Conservation (phyloP, 1,140 invertebrate genomes). For the Acromyrmex heyeri region DNA sequence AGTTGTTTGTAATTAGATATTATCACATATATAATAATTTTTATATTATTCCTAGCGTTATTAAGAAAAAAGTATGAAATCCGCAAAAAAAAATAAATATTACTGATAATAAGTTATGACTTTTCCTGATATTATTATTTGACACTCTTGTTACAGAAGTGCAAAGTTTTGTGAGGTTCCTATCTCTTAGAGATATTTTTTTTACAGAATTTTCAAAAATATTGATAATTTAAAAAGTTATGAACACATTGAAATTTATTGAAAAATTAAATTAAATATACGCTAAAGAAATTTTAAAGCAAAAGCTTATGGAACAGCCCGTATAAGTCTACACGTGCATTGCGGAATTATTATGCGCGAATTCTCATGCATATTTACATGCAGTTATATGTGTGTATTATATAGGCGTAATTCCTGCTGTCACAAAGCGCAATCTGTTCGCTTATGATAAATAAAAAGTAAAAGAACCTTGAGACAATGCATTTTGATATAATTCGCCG, state of each 20-base stretch:
- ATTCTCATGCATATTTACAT: slow-evolving; percentile 61
- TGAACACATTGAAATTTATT: not conserved
- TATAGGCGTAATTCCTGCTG: not conserved
- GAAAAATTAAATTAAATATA: slow-evolving; percentile 8
- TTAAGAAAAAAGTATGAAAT: not conserved
- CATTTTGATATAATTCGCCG: slow-evolving; percentile 22
- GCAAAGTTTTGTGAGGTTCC: not conserved
- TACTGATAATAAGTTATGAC: slow-evolving; percentile 2
- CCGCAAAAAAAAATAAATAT: slow-evolving; percentile 26
- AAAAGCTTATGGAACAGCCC: slow-evolving; percentile 35
- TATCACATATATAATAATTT: not conserved
- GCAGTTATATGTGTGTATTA: slow-evolving; percentile 35
- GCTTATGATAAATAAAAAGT: not conserved
- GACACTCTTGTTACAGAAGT: not conserved
- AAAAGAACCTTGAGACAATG: not conserved
- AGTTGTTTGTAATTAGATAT: slow-evolving; percentile 3
- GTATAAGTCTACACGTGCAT: slow-evolving; percentile 47
- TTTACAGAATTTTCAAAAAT: not conserved
- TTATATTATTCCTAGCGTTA: not conserved
- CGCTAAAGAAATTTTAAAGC: slow-evolving; percentile 8
- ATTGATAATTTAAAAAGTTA: slow-evolving; percentile 6
- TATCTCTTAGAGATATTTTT: not conserved
- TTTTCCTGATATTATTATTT: not conserved
- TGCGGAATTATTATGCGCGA: slow-evolving; percentile 11
- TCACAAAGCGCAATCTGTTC: slow-evolving; percentile 24